Base-by-base conservation (phyloP, 2,113 vertebrate species). In the Cervus canadensis region DNA sequence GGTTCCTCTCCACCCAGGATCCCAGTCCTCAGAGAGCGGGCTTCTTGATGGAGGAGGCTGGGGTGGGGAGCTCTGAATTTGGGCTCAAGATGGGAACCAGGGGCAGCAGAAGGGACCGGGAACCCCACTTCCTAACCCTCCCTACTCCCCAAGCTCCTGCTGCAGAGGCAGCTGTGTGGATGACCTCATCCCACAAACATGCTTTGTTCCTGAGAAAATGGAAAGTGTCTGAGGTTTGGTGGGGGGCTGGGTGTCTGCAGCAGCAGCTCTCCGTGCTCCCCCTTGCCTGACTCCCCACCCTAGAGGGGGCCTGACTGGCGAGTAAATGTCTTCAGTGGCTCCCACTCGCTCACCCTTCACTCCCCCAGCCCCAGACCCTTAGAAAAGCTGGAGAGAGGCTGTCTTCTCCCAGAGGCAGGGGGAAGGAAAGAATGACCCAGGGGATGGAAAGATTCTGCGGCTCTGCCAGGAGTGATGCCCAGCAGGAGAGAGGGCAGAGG, bases 171-270 rank as follows among this genome's bases (percentile, higher is more conserved):
- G 98, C 98, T 98, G 98, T 97, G 92, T 98, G 45, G 96, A 97
- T 99, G 99, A 99, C 99, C 98, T 99, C 99, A 99, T 98, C 97
- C 98, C 97, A 85, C 98, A 99, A 99, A 99, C 98, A 99, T 99
- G 99, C 99, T 99, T 99, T 99, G 98, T 99, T 99, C 98, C 98
- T 99, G 98, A 99, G 99, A 98, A 99, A 99, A 98, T 98, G 98
- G 99, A 99, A 99, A 99, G 98, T 99, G 98, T 99, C 98, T 99
- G 99, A 99, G 98, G 98, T 99, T 99, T 99, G 97, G 97, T 96
- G 95, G 97, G 98, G 98, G 98, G 98, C 98, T 98, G 99, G 98
- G 98, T 98, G 98, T 99, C 98, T 99, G 97, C 98, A 98, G 97
- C 98, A 98, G 97, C 98, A 97, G 3, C 97, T 97, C 93, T 89